Conservation (phyloP, 1,140 invertebrate genomes). For the Tetramorium parvispinum region DNA sequence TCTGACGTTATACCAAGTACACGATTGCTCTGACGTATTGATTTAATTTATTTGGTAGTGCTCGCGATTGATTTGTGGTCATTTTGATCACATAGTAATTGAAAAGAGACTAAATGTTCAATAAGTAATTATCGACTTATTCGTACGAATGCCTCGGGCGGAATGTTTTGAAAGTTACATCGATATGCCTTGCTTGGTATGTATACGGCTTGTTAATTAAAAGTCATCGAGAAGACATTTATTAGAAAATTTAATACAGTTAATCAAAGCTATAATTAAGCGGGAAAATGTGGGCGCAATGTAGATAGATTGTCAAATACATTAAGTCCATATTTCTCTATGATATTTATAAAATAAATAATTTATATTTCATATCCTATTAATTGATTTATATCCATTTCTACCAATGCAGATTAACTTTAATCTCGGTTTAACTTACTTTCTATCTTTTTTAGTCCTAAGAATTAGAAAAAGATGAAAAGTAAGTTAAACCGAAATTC, state of each 20-base stretch:
- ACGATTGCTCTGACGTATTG: slow-evolving; percentile 27
- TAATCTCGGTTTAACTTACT: too few relatives aligned
- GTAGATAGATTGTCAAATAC: neutral
- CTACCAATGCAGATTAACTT: too few relatives aligned
- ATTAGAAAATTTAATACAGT: neutral
- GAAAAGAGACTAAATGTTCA: neutral
- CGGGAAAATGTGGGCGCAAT: neutral
- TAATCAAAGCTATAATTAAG: slow-evolving; percentile 5
- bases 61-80: neutral
- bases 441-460: too few relatives aligned
- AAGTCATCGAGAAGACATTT: neutral
- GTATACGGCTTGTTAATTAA: neutral
- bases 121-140: neutral
- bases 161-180: neutral
- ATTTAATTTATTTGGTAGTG: neutral
- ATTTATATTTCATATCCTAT: neutral
- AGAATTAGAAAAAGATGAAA: too few relatives aligned
- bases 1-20: slow-evolving; percentile 44
- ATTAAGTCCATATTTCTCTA: neutral
- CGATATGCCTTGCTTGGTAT: neutral
- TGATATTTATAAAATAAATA: neutral
- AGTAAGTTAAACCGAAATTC: too few relatives aligned
- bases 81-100: neutral
- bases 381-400: slow-evolving; percentile 7
- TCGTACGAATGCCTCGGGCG: neutral